A percentile compares a stretch with the other conserved stretches of the same genome.
These are phyloP conservation scores for Antheraea mylitta DNA, from an alignment of 1,140 invertebrate genomes.

Conservation along the genomic window DNA sequence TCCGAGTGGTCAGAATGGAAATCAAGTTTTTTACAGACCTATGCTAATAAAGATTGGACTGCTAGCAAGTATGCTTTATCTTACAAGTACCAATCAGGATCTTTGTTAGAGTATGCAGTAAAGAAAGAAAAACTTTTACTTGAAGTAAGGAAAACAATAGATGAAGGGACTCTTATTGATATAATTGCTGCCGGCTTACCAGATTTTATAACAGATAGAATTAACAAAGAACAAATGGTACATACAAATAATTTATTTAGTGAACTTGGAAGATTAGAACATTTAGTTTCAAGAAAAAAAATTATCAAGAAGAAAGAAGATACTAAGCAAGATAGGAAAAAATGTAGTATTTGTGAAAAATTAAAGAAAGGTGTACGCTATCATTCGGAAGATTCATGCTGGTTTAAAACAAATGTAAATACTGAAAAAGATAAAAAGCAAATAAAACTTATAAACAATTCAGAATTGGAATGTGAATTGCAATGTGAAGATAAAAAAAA, in stretches of 20 bases:
- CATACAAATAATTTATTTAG: constrained; percentile 3
- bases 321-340: not conserved
- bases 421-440: constrained; percentile 4
- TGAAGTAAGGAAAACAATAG: constrained; percentile 12
- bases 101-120: constrained; percentile 12
- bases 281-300: constrained; percentile 3
- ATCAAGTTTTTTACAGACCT: constrained; percentile 12
- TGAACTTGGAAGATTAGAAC: constrained; percentile 11
- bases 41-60: constrained; percentile 13
- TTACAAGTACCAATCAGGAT: constrained; percentile 11
- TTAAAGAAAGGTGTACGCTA: constrained; percentile 5
- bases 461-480: constrained; percentile 11
- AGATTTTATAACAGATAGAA: constrained; percentile 10
- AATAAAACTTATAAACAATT: constrained; percentile 8
- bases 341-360: constrained; percentile 10
- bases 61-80: not conserved
- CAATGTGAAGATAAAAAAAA: constrained; percentile 9
- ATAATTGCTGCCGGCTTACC: constrained; percentile 9
- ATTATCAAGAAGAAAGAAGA: not conserved
- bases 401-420: constrained; percentile 4
- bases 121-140: constrained; percentile 17
- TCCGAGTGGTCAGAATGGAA: constrained; percentile 14
- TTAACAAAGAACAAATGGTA: not conserved
- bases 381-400: constrained; percentile 3
- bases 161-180: constrained; percentile 12